Base-by-base conservation (phyloP, 2,113 vertebrate species). In the Laticauda laticaudata region DNA sequence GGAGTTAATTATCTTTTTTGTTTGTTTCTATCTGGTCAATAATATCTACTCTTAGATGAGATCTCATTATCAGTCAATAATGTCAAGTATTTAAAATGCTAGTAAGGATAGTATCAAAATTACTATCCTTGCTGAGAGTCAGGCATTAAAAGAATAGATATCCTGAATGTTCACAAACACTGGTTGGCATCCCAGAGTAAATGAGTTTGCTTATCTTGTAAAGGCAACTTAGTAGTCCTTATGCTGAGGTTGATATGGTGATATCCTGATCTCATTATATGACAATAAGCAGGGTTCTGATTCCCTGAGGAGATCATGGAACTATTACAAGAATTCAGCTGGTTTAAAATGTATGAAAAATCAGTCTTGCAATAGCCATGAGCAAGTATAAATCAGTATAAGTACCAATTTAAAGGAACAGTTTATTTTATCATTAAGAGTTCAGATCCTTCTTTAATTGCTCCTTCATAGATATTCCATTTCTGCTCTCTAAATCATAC, bases 221-320 rank as follows among this genome's bases (percentile, higher is more conserved):
- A 96, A 96, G 98, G 98, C 81, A 98, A 98, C 98, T 97, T 43
- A 81, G 90, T 88, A 97, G 97, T 98, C 98, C 98, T 98, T 98
- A 98, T 97, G 97, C 97, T 97, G 97, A 98, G 98, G 98, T 97
- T 97, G 98, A 98, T 96, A 95, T 97, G 96, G 97, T 98, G 97
- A 98, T 97, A 98, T 97, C 95, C 97, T 98, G 98, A 98, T 98
- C 98, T 98, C 98, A 98, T 98, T 98, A 98, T 97, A 98, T 96
- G 98, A 98, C 98, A 98, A 98, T 98, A 98, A 98, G 97, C 97
- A 92, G 96, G 97, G 97, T 97, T 97, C 95, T 91, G 95, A 96
- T 96, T 96, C 94, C 91, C 97, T 56, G 94, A 96, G 97, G 96
- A 95, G 97, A 97, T 98, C 97, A 95, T 96, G 95, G 97, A 97